A percentile compares a stretch with the other conserved stretches of the same genome.
Conservation (phyloP, 2,888 invertebrate species). For the Acanthosepion esculentum region DNA sequence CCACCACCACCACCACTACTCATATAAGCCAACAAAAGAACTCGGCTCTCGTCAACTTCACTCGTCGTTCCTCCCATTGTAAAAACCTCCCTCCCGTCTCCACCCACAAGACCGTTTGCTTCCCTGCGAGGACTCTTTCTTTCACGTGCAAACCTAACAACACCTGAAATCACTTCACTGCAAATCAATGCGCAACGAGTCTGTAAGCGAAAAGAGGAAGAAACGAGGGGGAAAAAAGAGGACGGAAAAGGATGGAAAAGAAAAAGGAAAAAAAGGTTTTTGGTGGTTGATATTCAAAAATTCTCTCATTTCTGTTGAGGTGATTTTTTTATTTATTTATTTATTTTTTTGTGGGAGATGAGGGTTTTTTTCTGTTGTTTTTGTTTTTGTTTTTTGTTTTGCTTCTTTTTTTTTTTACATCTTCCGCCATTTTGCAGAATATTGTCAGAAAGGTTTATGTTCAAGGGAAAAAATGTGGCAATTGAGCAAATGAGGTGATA, state of each 20-base stretch:
- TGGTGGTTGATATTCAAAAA: no score
- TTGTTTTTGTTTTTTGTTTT: no score
- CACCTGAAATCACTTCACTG: constrained; percentile 23
- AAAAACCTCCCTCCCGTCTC: not conserved
- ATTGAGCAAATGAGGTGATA: no score
- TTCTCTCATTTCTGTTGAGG: no score
- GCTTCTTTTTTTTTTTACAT: no score
- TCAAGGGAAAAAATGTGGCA: no score
- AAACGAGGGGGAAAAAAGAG: not conserved
- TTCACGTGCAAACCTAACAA: constrained; percentile 16
- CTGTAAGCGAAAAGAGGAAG: not conserved
- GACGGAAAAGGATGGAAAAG: not conserved
- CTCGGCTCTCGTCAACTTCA: not conserved
- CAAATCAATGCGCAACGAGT: constrained; percentile 33
- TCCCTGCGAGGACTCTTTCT: not conserved
- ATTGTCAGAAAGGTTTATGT: no score
- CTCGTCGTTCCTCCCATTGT: not conserved
- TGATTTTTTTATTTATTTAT: no score
- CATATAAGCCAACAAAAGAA: not conserved
- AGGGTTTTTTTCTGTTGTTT: no score
- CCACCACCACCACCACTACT: not conserved
- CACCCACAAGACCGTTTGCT: not conserved
- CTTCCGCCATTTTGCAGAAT: no score
- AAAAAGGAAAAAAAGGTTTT: no score
- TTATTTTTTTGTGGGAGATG: no score